phyloP scores from a whole-genome alignment of 2,113 vertebrate genomes.

The Echinops telfairi region DNA sequence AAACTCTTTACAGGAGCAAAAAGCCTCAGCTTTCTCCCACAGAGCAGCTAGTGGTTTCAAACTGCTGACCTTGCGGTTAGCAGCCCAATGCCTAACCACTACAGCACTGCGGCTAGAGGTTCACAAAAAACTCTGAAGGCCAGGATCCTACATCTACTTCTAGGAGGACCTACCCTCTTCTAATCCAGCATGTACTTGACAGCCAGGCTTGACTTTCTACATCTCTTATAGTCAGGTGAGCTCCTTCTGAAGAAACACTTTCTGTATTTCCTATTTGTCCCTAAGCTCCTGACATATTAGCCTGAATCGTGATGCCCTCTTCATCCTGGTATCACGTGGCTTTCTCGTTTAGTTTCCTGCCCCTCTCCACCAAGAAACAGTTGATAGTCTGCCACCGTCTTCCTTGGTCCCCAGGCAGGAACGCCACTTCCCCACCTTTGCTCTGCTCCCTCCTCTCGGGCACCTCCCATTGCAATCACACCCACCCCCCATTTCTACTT shows the following conservation, averaged over 20 bases:
- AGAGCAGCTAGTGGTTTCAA: no score
- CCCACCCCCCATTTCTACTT: neutral
- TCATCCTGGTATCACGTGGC: neutral
- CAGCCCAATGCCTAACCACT: no score
- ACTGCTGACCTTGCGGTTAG: no score
- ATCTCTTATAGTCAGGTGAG: neutral
- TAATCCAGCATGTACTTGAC: neutral
- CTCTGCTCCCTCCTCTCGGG: fast-evolving
- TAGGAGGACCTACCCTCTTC: neutral
- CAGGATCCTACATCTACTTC: neutral
- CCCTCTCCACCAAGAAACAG: neutral
- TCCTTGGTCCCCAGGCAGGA: no score
- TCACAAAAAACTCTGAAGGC: neutral
- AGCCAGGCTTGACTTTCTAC: neutral
- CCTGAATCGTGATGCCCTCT: neutral
- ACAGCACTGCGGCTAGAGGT: neutral
- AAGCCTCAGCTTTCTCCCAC: no score
- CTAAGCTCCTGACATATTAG: neutral
- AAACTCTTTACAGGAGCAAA: no score
- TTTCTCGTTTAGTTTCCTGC: neutral
- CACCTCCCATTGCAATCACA: neutral
- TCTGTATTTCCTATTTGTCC: neutral
- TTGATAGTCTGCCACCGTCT: neutral
- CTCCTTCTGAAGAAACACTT: neutral
- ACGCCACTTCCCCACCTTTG: neutral